Percentiles rank a stretch among this genome's conserved stretches.
phyloP scores from a whole-genome alignment of 1,140 invertebrate species.

The Meloidogyne exigua region DNA sequence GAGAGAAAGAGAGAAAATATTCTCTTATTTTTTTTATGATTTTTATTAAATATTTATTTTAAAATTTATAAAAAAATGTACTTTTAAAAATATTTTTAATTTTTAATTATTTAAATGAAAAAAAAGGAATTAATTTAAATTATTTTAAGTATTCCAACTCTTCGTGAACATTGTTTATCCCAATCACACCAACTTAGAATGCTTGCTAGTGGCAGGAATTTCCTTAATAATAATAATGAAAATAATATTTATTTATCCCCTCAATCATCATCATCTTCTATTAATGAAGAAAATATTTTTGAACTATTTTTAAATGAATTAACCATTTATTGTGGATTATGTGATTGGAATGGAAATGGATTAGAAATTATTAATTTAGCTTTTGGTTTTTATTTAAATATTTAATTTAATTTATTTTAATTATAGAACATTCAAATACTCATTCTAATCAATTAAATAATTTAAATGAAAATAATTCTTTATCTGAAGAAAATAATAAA shows the following conservation, averaged over 20 bases:
- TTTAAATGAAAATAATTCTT: not conserved
- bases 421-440: not conserved
- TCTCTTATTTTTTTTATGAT: too few species aligned
- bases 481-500: not conserved
- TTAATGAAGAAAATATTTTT: not conserved
- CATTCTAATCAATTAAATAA: not conserved
- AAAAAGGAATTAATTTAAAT: too few species aligned
- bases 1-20: not conserved
- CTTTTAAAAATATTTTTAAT: not conserved
- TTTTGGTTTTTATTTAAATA: not conserved
- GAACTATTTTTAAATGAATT: not conserved
- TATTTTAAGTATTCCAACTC: conserved; percentile 8
- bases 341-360: not conserved
- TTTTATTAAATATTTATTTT: too few species aligned
- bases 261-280: too few species aligned
- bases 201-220: not conserved
- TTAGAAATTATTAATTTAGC: not conserved
- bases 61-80: not conserved
- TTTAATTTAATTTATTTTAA: not conserved
- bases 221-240: too few species aligned
- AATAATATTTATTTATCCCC: not conserved
- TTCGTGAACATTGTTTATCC: conserved; percentile 18
- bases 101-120: too few species aligned
- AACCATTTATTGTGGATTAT: not conserved
- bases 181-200: not conserved